phyloP scores from a whole-genome alignment of 2,113 vertebrate genomes.

The Petrocephalus microphthalmus region DNA sequence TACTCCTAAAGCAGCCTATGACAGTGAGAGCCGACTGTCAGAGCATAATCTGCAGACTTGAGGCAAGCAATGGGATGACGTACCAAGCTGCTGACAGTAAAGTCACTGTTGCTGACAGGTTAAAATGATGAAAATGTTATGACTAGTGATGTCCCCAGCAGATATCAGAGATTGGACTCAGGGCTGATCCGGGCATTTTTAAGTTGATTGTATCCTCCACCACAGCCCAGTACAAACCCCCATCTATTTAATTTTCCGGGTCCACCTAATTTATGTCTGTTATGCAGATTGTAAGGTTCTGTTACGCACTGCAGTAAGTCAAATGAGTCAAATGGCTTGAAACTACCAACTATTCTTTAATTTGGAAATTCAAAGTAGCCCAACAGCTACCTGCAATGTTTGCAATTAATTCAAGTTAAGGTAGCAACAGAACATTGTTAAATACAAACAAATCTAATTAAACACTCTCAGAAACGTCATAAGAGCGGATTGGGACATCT shows the following conservation, averaged over 20 bases:
- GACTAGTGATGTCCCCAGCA: background rate
- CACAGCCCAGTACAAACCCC: background rate
- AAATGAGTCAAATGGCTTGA: background rate
- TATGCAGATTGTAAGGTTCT: background rate
- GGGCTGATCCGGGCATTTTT: background rate
- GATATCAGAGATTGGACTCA: background rate
- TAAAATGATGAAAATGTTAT: background rate
- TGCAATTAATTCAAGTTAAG: background rate
- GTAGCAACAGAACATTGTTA: background rate
- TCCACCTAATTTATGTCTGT: background rate
- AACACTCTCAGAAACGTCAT: background rate
- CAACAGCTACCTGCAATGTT: background rate
- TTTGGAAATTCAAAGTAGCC: background rate
- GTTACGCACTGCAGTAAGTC: background rate
- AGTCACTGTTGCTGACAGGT: background rate
- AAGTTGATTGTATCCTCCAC: background rate
- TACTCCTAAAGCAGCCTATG: background rate
- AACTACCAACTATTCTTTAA: background rate
- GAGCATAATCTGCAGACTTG: background rate
- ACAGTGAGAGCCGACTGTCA: background rate
- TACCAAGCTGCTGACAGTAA: background rate
- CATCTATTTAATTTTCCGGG: background rate
- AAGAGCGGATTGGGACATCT: background rate
- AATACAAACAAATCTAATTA: background rate
- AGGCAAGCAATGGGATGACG: background rate